These are phyloP conservation scores for Psittacula echo DNA, from an alignment of 2,797 vertebrate genomes.

Conservation along the genomic window DNA sequence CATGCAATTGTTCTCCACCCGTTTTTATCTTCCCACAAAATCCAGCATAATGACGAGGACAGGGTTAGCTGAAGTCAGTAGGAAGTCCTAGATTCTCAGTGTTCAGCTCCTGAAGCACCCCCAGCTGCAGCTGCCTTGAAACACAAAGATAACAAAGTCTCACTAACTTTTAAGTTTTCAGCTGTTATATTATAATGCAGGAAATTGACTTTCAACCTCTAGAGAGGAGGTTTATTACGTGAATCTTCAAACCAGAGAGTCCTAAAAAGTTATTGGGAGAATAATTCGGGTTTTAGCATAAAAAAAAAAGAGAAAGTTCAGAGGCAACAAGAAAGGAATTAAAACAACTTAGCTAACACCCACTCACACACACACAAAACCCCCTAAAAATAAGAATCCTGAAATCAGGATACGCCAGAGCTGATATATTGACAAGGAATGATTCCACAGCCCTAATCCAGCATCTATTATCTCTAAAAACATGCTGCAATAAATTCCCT, in stretches of 20 bases:
- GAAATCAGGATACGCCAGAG: not conserved
- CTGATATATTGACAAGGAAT: not conserved
- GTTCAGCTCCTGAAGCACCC: not conserved
- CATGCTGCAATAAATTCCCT: slow-evolving; percentile 18
- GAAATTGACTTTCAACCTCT: not conserved
- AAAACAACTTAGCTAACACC: not conserved
- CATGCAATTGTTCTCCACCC: not conserved
- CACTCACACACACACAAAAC: not conserved
- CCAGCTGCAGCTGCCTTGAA: not conserved
- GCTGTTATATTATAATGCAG: not conserved
- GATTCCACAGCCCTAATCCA: not conserved
- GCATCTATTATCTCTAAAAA: slow-evolving; percentile 56
- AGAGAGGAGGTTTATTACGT: not conserved
- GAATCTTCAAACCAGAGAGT: not conserved
- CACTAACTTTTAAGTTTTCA: not conserved
- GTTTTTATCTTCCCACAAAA: not conserved
- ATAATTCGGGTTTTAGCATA: not conserved
- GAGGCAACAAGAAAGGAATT: not conserved
- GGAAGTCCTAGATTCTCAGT: not conserved
- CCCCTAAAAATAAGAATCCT: not conserved
- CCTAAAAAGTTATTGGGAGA: not conserved
- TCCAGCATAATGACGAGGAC: not conserved
- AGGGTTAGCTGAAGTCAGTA: not conserved
- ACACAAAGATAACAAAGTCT: not conserved
- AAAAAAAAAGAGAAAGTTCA: not conserved